These are phyloP conservation scores for Callopanchax toddi DNA, from an alignment of 2,113 vertebrate species.

Conservation along the genomic window DNA sequence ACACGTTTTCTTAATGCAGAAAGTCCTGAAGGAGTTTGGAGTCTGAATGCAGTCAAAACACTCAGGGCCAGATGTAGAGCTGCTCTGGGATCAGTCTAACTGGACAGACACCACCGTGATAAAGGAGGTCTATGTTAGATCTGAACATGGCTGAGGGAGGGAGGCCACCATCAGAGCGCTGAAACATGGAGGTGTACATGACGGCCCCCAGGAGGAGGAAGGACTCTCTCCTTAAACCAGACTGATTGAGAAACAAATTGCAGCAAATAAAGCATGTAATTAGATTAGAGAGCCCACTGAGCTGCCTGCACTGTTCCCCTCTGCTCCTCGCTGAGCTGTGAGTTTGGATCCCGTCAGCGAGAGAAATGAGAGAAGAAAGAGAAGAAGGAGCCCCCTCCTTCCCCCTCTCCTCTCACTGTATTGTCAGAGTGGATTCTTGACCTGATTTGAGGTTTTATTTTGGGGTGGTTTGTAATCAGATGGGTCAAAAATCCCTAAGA, in stretches of 20 bases:
- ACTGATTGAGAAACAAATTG: constrained; percentile 99
- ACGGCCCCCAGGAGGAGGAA: constrained; percentile 80
- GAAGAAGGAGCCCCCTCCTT: constrained; percentile 10
- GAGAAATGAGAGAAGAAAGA: constrained; percentile 39
- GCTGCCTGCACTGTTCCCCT: constrained; percentile 49
- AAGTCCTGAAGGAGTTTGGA: background rate
- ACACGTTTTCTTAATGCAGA: too few species aligned
- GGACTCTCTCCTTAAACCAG: constrained; percentile 88
- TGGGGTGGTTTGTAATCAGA: constrained; percentile 20
- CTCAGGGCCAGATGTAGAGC: constrained; percentile 1
- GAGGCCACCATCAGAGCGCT: constrained; percentile 60
- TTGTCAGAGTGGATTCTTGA: constrained; percentile 44
- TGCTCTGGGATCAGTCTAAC: background rate
- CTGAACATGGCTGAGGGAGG: constrained; percentile 36
- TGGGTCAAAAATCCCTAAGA: constrained; percentile 1
- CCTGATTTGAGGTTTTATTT: constrained; percentile 49
- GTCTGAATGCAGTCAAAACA: background rate
- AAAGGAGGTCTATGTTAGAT: background rate
- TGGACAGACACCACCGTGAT: background rate
- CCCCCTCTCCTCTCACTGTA: constrained; percentile 24
- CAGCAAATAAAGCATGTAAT: constrained; percentile 99
- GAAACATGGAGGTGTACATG: constrained; percentile 84
- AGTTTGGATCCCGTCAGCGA: constrained; percentile 53
- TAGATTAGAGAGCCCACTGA: constrained; percentile 90
- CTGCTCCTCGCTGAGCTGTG: constrained; percentile 44